These are phyloP conservation scores for Lagocephalus sceleratus DNA, from an alignment of 2,797 vertebrate species.

Conservation along the genomic window DNA sequence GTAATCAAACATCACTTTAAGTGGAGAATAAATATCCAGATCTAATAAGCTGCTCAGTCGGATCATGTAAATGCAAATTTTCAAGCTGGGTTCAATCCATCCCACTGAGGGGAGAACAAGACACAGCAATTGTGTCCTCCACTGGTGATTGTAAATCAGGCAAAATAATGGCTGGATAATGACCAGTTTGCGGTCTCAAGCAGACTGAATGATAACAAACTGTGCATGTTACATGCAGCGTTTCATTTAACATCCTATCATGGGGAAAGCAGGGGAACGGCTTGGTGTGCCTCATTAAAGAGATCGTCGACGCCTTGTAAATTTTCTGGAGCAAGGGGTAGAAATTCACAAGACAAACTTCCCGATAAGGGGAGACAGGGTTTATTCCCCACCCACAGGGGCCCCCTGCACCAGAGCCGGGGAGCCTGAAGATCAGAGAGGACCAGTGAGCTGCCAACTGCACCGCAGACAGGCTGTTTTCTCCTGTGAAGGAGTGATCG, in stretches of 20 bases:
- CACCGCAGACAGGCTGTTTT: constrained; percentile 81
- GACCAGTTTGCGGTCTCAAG: constrained; percentile 95
- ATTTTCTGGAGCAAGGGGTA: constrained; percentile 71
- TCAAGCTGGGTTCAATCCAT: constrained; percentile 92
- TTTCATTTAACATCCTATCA: constrained; percentile 98
- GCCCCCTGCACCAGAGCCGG: constrained; percentile 62
- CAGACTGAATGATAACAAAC: constrained; percentile 99
- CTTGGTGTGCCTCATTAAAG: constrained; percentile 96
- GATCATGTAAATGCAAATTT: constrained; percentile 99
- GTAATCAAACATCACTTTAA: constrained; percentile 96
- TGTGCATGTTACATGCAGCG: constrained; percentile 85
- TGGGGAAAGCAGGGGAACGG: constrained; percentile 86
- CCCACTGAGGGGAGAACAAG: constrained; percentile 87
- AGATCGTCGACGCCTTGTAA: constrained; percentile 89
- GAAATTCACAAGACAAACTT: constrained; percentile 92
- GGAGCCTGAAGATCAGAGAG: constrained; percentile 54
- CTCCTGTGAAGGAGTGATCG: constrained; percentile 71
- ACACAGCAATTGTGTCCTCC: constrained; percentile 85
- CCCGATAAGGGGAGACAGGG: constrained; percentile 82
- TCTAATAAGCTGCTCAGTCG: constrained; percentile 98
- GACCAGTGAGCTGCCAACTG: constrained; percentile 71
- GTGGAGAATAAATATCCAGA: constrained; percentile 99
- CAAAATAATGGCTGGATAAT: constrained; percentile 97
- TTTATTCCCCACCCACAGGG: constrained; percentile 83
- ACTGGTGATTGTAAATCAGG: constrained; percentile 90